Evolutionary conservation across 37 sponge, comb jelly and placozoan species (phyloP).

Genomic region (Agelas oroides): DNA sequence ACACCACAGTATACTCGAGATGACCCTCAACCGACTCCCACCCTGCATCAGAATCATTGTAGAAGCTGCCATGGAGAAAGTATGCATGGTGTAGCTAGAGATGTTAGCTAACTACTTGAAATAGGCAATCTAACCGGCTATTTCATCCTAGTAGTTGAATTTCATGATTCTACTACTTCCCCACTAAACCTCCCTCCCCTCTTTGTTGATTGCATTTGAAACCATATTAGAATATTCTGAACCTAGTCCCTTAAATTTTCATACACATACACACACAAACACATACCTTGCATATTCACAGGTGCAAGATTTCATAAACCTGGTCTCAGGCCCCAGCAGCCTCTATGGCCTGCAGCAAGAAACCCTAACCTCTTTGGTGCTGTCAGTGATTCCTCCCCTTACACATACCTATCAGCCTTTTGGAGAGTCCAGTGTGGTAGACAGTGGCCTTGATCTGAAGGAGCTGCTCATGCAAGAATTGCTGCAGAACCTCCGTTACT

Average conservation of each 20-base stretch:
- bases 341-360: slow-evolving; percentile 73
- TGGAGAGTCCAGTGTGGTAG: slow-evolving; percentile 27
- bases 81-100: too few relatives aligned
- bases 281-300: not conserved
- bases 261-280: too few relatives aligned
- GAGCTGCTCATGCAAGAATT: slow-evolving; percentile 43
- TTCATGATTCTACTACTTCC: too few relatives aligned
- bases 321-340: slow-evolving; percentile 38
- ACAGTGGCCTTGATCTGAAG: not conserved
- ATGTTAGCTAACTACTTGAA: too few relatives aligned
- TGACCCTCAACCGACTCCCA: slow-evolving; percentile 66
- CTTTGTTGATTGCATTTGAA: too few relatives aligned
- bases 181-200: too few relatives aligned
- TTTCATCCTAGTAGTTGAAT: too few relatives aligned
- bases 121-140: too few relatives aligned
- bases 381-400: slow-evolving; percentile 70
- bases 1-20: slow-evolving; percentile 68
- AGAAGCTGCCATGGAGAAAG: slow-evolving; percentile 63
- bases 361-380: slow-evolving; percentile 80
- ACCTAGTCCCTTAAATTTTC: too few relatives aligned
- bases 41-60: slow-evolving; percentile 66
- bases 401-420: slow-evolving; percentile 8
- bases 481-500: slow-evolving; percentile 32
- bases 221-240: too few relatives aligned
- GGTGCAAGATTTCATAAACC: slow-evolving; percentile 52